phyloP scores from a whole-genome alignment of 2,113 vertebrate species.

The Halichoerus grypus region DNA sequence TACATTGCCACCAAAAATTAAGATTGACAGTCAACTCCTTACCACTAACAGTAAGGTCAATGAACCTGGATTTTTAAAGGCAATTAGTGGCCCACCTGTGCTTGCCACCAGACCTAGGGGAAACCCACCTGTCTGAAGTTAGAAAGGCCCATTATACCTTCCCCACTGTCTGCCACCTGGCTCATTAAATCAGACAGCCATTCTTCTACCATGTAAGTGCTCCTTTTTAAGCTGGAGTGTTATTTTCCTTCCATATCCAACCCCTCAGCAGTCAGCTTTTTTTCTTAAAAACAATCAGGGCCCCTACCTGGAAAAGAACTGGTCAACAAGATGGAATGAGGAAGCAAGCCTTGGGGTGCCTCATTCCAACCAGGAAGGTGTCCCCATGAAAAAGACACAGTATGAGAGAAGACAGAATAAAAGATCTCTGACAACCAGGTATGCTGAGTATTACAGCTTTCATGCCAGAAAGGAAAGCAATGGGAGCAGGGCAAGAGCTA shows the following conservation, averaged over 20 bases:
- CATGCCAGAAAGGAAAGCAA: neutral
- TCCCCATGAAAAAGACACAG: neutral
- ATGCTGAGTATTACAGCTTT: neutral
- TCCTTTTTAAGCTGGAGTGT: slow-evolving; percentile 36
- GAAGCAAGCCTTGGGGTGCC: neutral
- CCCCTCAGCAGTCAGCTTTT: neutral
- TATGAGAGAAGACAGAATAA: neutral
- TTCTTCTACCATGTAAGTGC: neutral
- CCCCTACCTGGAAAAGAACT: neutral
- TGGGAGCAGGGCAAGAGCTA: neutral
- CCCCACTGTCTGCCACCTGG: slow-evolving; percentile 63
- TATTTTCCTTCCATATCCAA: slow-evolving; percentile 41
- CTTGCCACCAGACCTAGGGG: slow-evolving; percentile 45
- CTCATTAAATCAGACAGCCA: slow-evolving; percentile 60
- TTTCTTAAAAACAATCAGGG: neutral
- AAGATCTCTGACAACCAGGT: neutral
- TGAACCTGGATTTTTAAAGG: slow-evolving; percentile 62
- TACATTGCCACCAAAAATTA: slow-evolving; percentile 45
- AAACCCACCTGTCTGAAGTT: slow-evolving; percentile 60
- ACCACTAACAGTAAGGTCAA: slow-evolving; percentile 56
- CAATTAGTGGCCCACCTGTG: slow-evolving; percentile 73
- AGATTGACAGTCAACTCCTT: slow-evolving; percentile 39
- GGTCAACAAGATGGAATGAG: neutral
- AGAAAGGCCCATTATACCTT: slow-evolving; percentile 60
- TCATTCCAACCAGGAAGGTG: neutral